Percentiles rank a stretch among this genome's conserved stretches.
Evolutionary conservation across 2,113 vertebrate species (phyloP).

Genomic region (Sander lucioperca): DNA sequence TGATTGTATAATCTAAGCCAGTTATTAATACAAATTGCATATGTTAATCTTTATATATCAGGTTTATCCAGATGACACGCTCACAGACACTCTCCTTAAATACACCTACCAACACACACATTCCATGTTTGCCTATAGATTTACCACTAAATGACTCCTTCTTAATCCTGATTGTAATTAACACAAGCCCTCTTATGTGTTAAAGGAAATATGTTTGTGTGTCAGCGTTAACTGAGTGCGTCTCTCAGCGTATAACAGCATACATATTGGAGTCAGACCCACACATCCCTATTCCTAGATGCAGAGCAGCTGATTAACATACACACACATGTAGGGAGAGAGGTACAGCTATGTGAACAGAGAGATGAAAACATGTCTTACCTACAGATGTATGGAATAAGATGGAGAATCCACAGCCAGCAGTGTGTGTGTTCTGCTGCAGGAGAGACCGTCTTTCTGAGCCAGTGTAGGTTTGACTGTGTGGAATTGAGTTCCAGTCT

Average conservation of each 20-base stretch:
- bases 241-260: conserved; percentile 32
- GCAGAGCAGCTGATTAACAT: conserved; percentile 37
- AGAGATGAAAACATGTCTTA: conserved; percentile 57
- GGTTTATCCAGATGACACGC: conserved; percentile 30
- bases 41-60: conserved; percentile 10
- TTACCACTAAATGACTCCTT: conserved; percentile 7
- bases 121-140: conserved; percentile 15
- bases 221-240: conserved; percentile 28
- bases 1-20: neutral
- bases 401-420: conserved; percentile 71
- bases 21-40: conserved; percentile 18
- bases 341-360: neutral
- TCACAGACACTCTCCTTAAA: conserved; percentile 3
- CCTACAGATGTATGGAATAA: conserved; percentile 61
- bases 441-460: conserved; percentile 72
- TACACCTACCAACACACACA: neutral
- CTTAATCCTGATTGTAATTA: neutral
- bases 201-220: conserved; percentile 24
- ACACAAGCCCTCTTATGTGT: neutral
- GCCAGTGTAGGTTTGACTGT: conserved; percentile 67
- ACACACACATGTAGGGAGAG: conserved; percentile 13
- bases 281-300: conserved; percentile 17
- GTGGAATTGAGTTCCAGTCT: conserved; percentile 74
- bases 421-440: conserved; percentile 56
- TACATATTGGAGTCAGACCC: conserved; percentile 30